Base-by-base conservation (phyloP, 2,797 vertebrate genomes). In the Typhlichthys eigenmanni region DNA sequence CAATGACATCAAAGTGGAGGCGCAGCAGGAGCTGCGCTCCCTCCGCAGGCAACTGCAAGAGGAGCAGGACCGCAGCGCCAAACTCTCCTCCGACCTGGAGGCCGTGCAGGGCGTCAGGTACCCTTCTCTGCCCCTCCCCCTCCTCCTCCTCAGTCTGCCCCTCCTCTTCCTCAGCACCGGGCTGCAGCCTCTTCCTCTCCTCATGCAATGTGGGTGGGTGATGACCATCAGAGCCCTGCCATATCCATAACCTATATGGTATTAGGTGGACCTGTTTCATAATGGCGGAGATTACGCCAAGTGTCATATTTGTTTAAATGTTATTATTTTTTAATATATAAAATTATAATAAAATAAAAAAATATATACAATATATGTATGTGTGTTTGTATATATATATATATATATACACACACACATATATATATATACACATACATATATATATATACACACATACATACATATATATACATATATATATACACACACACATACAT, bases 1-100 rank as follows among this genome's bases (percentile, higher is more conserved):
- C 64, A 99, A 99, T 0, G 96, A 99, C 81, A 98, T 99, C 55
- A 99, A 99, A 84, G 96, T 96, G 58, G 98, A 99, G 81, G 95
- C 96, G 43, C 96, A 98, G 87, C 96, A 98, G 89, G 97, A 98
- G 87, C 89, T 98, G 62, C 95, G 96, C 0, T 69, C 90, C 0
- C 93, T 98, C 24, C 93, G 93, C 80, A 92, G 95, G 69, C 90
- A 91, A 81, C 92, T 99, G 66, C 93, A 95, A 87, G 98, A 99
- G 81, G 96, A 98, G 66, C 95, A 98, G 81, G 96, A 95, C 73
- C 96, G 92, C 77, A 95, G 69, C 2, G 79, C 92, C 48, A 93
- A 91, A 17, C 92, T 98, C 71, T 92, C 94, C 60, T 86, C 92
- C 55, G 95, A 98, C 80, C 91, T 98, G 17, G 96, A 98, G 81